Percentiles rank a stretch among this genome's conserved stretches.
Evolutionary conservation across 2,888 invertebrate genomes (phyloP).

Genomic region (Oligia latruncula): DNA sequence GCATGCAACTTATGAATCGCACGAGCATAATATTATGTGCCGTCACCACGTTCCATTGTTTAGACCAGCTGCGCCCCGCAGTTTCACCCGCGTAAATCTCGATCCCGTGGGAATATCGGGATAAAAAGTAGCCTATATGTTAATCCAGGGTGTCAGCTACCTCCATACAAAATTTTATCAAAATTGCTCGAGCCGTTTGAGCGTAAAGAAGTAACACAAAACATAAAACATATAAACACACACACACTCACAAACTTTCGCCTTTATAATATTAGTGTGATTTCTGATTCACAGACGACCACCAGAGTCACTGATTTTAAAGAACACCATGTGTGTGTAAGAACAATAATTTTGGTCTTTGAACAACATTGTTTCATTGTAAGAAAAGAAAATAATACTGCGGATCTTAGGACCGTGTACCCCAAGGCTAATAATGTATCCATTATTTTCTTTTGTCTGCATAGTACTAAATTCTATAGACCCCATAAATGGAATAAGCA

Average conservation of each 20-base stretch:
- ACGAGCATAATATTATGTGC: conserved; percentile 13
- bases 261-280: background rate
- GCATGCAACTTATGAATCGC: conserved; percentile 22
- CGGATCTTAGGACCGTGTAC: background rate
- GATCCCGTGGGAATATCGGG: no score
- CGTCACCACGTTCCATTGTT: conserved; percentile 12
- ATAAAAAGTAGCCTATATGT: no score
- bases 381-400: background rate
- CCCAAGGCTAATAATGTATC: background rate
- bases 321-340: background rate
- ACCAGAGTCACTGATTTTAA: background rate
- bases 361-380: background rate
- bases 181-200: no score
- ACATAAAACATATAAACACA: no score
- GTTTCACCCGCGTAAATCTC: no score
- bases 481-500: background rate
- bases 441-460: background rate
- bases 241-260: no score
- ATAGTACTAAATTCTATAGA: background rate
- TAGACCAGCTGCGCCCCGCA: no score
- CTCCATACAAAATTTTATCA: no score
- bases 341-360: background rate
- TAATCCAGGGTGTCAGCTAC: no score
- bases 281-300: conserved; percentile 10
- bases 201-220: no score